Evolutionary conservation across 53 echinoderm and acorn worm genomes (phyloP), one percentile per base, ranked within the genome.

Genomic region (Echinometra lucunter): DNA sequence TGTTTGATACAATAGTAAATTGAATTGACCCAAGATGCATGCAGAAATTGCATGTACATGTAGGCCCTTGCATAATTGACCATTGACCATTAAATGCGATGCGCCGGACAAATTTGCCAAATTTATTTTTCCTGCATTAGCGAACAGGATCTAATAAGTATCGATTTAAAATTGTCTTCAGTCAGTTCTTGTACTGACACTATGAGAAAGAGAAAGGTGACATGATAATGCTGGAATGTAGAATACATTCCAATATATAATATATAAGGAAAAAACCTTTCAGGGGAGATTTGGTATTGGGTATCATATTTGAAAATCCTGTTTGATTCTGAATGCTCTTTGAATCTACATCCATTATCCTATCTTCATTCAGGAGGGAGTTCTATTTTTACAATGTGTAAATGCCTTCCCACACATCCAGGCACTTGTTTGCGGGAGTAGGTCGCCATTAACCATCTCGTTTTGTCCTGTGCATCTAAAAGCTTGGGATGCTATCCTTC

Each of bases 21-120:
- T 28, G 37, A 85, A 49, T n/a, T 83, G 47, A 25, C n/a, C 42
- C 9, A 44, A 80, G 81, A 21, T 16, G 19, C 25, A 23, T 28
- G 49, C 85, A 18, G 85, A 45, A 11, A 15, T 30, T 47, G 10
- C 81, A 38, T 44, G 28, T 11, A 49, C 45, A 1, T 2, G 37
- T 37, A 16, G 45, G 19, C 60, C 23, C 13, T 37, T 89, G 60
- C 89, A 60, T 60, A 89, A 89, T 89, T 89, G 89, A 89, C 57
- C 89, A 89, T 57, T 89, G 89, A 89, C 89, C 89, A 60, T 89
- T 57, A 89, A 89, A 89, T 60, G 89, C 37, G 57, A 58, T 58
- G 58, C 58, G 57, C 57, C 4, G 37, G 89, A 35, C 89, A 60
- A 89, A 89, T 89, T 89, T 89, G 40, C 34, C 25, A 60, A 89